Percentiles rank a stretch among this genome's conserved stretches.
Conservation (phyloP, 2,888 invertebrate species). For the Limnephilus auricula region DNA sequence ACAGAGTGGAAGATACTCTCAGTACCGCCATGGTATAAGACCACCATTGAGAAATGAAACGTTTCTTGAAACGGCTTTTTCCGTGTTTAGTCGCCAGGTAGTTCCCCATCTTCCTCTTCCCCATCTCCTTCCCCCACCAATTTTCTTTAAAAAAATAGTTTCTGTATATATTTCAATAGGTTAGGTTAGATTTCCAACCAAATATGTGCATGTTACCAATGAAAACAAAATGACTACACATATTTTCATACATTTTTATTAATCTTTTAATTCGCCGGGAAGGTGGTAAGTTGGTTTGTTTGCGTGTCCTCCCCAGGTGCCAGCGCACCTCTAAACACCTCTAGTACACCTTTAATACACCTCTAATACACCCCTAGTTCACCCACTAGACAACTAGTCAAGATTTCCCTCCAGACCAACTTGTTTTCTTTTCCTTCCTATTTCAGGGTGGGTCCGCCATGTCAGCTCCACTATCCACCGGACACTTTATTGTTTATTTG, state of each 20-base stretch:
- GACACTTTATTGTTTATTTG: conserved; percentile 42
- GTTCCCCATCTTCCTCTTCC: too few species aligned
- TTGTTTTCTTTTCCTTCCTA: conserved; percentile 43
- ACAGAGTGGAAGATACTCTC: too few species aligned
- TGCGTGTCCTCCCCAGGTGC: conserved; percentile 46
- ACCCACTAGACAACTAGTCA: conserved; percentile 32
- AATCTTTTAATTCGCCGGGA: not conserved
- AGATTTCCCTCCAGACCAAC: conserved; percentile 56
- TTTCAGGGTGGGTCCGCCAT: conserved; percentile 19
- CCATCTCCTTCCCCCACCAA: too few species aligned
- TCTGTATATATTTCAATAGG: not conserved
- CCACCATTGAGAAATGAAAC: too few species aligned
- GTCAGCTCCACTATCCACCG: conserved; percentile 10
- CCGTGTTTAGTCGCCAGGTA: too few species aligned
- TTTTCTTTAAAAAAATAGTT: too few species aligned
- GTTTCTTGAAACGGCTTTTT: too few species aligned
- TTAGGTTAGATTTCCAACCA: not conserved
- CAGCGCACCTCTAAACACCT: not conserved
- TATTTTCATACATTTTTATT: not conserved
- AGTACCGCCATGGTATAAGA: too few species aligned
- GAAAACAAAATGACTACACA: not conserved
- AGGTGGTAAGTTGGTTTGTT: not conserved
- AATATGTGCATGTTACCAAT: not conserved
- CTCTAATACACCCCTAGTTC: not conserved
- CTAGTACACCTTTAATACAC: not conserved